phyloP scores from a whole-genome alignment of 2,888 invertebrate genomes.

The Trachelus troglodyta region DNA sequence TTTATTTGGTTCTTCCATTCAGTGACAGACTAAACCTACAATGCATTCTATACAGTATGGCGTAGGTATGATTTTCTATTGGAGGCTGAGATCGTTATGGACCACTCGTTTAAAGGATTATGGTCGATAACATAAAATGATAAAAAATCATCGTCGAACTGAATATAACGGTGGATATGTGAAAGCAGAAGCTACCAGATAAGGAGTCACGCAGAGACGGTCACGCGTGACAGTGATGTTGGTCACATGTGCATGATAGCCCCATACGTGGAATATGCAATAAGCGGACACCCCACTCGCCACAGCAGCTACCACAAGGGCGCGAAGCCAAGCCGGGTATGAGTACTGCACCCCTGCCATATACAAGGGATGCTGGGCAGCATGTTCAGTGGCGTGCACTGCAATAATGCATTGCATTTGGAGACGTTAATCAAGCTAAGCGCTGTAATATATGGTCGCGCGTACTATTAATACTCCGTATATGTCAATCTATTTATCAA shows the following conservation, averaged over 20 bases:
- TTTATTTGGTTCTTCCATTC: background rate
- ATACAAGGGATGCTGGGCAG: conserved; percentile 3
- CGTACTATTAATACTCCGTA: conserved; percentile 38
- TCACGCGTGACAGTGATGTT: conserved; percentile 29
- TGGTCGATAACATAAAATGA: background rate
- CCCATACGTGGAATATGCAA: conserved; percentile 40
- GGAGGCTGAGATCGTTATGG: background rate
- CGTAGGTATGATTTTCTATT: background rate
- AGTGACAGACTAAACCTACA: background rate
- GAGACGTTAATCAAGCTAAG: conserved; percentile 56
- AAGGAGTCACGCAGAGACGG: conserved; percentile 6
- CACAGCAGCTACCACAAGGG: conserved; percentile 19
- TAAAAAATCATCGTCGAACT: background rate
- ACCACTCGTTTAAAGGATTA: background rate
- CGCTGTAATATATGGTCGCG: conserved; percentile 45
- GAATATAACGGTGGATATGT: background rate
- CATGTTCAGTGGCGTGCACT: conserved; percentile 33
- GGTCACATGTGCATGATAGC: conserved; percentile 23
- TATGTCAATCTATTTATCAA: conserved; percentile 53
- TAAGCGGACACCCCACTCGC: conserved; percentile 31
- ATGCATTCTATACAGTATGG: background rate
- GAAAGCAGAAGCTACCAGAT: background rate
- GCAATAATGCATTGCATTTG: conserved; percentile 48
- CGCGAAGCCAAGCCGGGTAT: conserved; percentile 30
- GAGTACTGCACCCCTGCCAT: conserved; percentile 12